Base-by-base conservation (phyloP, 1,140 invertebrate genomes). In the Brachionus angularis region DNA sequence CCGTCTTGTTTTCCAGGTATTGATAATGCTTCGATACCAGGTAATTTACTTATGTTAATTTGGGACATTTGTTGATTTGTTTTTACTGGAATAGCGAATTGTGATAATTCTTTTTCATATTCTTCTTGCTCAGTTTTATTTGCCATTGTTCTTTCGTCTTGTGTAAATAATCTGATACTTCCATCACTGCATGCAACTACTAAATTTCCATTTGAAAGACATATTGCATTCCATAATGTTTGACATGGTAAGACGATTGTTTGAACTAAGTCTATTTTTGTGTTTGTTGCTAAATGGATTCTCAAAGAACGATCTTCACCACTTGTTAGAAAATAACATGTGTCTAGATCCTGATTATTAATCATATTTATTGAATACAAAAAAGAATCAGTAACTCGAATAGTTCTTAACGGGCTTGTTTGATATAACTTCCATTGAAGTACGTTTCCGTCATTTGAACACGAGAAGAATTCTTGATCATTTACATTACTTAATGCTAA, bases 141-240 rank as follows among this genome's bases (percentile, higher is more conserved):
- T 0, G 91, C 92, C 71, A 86, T 85, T 49, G 88, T 82, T 3
- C 82, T 78, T 7, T 86, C 80, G 76, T 89, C 85, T 72, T 84
- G 81, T 0, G 89, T 90, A 77, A 96, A 96, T 50, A 96, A 85
- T 71, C 93, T 84, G 0, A 95, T 84, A 0, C 89, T 77, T 0
- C 90, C 91, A 82, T 96, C 93, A 81, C 90, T 88, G 70, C 86
- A 82, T 7, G 91, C 94, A 72, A 89, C 87, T n/a, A 90, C 90
- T 77, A 98, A 86, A 81, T 97, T 93, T 10, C 88, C 88, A 83
- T 96, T 95, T 3, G 83, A 75, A 16, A 96, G 78, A 71, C 87
- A 85, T 62, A 86, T 84, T 0, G 95, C 88, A 50, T 87, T 86
- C 95, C 95, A 98, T 5, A 96, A 87, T 21, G 91, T 91, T 61